Evolutionary conservation across 2,113 vertebrate species (phyloP), one percentile per base, ranked within the genome.

Genomic region (Rhynchomys soricoides): DNA sequence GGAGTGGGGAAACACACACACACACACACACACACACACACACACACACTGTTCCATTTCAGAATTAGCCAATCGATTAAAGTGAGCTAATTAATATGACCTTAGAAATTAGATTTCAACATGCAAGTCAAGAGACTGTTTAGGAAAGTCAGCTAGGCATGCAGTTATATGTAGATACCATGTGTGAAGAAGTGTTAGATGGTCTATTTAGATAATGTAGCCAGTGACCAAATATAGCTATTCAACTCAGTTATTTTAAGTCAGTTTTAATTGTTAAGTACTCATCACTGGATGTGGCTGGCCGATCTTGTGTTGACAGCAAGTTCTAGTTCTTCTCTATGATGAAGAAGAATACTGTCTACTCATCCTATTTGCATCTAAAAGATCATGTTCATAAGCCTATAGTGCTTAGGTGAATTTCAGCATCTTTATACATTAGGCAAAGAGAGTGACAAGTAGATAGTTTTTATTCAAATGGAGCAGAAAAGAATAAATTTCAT

Each of bases 401-500:
- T 89, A 29, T 10, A 86, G 37, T 57, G 2, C 43, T 55, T 78
- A 89, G 77, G 22, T 89, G 31, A 92, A 64, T 90, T 85, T 89
- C 74, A 91, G n/a, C 52, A 57, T 92, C 43, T 57, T 90, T 89
- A 70, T 29, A 2, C 45, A 82, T 81, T 85, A 94, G 50, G 71
- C 71, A 52, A 91, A 78, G 86, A 89, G 62, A 31, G 12, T 81
- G 21, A 91, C 85, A 93, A 75, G 31, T 52, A 59, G n/a, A 55
- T 71, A 34, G 8, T 5, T 71, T 66, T 75, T 90, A 70, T 74
- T 97, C 31, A 73, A 45, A 89, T 6, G 7, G 16, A 95, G 8
- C 37, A 26, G 9, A 92, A 94, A 94, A 95, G 3, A 81, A 82
- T 86, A 40, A 78, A 82, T 94, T 95, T 92, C 17, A 31, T 87